Evolutionary conservation across 2,888 invertebrate species (phyloP).

Genomic region (Archaeoteleia sp.): DNA sequence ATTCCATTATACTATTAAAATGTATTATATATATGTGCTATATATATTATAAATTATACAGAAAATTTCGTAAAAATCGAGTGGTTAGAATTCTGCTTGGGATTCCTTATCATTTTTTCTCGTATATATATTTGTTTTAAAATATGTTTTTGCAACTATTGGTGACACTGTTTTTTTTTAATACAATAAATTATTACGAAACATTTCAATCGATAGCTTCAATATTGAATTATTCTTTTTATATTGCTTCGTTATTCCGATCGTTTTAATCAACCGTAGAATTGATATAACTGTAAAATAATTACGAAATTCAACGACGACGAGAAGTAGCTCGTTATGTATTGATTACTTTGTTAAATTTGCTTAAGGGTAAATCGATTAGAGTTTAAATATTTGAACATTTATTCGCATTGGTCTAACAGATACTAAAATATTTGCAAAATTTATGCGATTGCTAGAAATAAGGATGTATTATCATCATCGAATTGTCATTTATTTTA

Average conservation of each 20-base stretch:
- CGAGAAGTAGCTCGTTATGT: slow-evolving; percentile 12
- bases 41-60: too few species aligned
- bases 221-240: slow-evolving; percentile 9
- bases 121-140: too few species aligned
- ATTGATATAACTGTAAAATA: slow-evolving; percentile 12
- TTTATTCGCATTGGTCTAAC: slow-evolving; percentile 14
- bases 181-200: slow-evolving; percentile 1
- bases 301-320: slow-evolving; percentile 6
- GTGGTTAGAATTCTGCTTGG: too few species aligned
- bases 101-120: too few species aligned
- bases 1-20: too few species aligned
- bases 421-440: slow-evolving; percentile 33
- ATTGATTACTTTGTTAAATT: slow-evolving; percentile 29
- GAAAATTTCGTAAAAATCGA: too few species aligned
- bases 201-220: slow-evolving; percentile 5
- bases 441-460: slow-evolving; percentile 22
- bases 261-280: slow-evolving; percentile 9
- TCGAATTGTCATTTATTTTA: slow-evolving; percentile 20
- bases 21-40: too few species aligned
- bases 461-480: slow-evolving; percentile 34
- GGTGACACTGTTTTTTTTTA: too few species aligned
- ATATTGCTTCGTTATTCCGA: slow-evolving; percentile 2
- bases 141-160: too few species aligned
- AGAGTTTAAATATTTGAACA: slow-evolving; percentile 37
- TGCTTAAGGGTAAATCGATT: slow-evolving; percentile 25